A percentile compares a stretch with the other conserved stretches of the same genome.
phyloP scores from a whole-genome alignment of 2,113 vertebrate species.

The Syngnathoides biaculeatus region DNA sequence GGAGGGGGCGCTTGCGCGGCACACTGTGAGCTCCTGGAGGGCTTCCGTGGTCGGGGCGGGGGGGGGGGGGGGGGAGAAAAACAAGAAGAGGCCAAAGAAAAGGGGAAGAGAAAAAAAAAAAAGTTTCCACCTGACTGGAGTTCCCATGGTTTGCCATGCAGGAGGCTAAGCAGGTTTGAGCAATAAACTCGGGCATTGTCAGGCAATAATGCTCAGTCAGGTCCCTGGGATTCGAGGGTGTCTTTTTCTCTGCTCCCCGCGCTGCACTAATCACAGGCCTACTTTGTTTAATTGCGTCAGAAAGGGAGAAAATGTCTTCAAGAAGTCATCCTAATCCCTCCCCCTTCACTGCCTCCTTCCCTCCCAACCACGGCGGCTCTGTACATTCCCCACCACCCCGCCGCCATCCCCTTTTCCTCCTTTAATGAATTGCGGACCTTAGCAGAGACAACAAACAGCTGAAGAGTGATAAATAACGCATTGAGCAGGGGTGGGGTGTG shows the following conservation, averaged over 20 bases:
- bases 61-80: conserved; percentile 49
- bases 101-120: conserved; percentile 70
- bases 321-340: conserved; percentile 97
- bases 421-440: conserved; percentile 90
- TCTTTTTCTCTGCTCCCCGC: conserved; percentile 97
- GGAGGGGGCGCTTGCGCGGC: conserved; percentile 75
- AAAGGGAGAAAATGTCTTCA: conserved; percentile 96
- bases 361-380: conserved; percentile 55
- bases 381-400: conserved; percentile 17
- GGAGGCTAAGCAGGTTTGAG: conserved; percentile 98
- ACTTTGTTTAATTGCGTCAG: conserved; percentile 99
- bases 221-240: conserved; percentile 99
- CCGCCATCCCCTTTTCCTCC: conserved; percentile 51
- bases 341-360: conserved; percentile 64
- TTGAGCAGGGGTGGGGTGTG: conserved; percentile 67
- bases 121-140: conserved; percentile 99
- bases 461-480: conserved; percentile 87
- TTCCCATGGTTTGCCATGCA: conserved; percentile 98
- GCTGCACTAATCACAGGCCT: conserved; percentile 99
- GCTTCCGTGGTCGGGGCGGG: conserved; percentile 76
- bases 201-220: conserved; percentile 97
- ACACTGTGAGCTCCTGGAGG: conserved; percentile 84
- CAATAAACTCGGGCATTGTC: conserved; percentile 99
- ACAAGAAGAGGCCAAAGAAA: conserved; percentile 68
- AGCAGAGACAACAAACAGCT: conserved; percentile 92